Conservation (phyloP, 2,113 vertebrate genomes). For the Gobio gobio region DNA sequence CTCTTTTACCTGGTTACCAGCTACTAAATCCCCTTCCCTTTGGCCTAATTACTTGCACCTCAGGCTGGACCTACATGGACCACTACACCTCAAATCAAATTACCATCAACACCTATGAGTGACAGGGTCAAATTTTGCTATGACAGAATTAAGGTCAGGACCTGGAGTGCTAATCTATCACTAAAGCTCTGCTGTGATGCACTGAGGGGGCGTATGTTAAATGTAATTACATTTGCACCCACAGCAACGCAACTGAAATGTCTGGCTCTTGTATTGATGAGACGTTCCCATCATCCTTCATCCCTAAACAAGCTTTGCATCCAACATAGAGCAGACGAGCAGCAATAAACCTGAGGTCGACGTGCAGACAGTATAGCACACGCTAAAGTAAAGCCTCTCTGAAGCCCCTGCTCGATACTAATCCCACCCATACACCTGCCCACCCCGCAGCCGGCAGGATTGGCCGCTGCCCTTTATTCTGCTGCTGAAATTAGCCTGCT, state of each 20-base stretch:
- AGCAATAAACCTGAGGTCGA: neutral
- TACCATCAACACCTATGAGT: neutral
- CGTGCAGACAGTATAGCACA: neutral
- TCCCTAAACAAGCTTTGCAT: neutral
- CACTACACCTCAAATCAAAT: constrained; percentile 37
- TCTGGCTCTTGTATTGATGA: neutral
- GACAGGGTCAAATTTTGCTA: constrained; percentile 36
- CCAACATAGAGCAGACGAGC: neutral
- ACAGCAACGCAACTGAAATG: neutral
- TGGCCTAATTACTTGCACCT: constrained; percentile 34
- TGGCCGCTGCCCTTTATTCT: constrained; percentile 44
- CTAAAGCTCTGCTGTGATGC: constrained; percentile 1
- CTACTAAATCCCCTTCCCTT: constrained; percentile 26
- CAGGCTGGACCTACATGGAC: constrained; percentile 20
- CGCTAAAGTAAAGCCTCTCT: constrained; percentile 27
- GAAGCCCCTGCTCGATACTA: constrained; percentile 38
- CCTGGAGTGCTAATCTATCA: constrained; percentile 30
- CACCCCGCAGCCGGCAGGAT: neutral
- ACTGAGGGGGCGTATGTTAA: neutral
- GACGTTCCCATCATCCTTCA: constrained; percentile 9
- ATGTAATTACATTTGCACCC: constrained; percentile 17
- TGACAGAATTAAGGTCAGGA: constrained; percentile 43
- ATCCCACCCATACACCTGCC: constrained; percentile 32
- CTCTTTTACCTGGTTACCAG: neutral
- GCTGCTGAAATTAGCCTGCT: constrained; percentile 56